A percentile compares a stretch with the other conserved stretches of the same genome.
phyloP scores from a whole-genome alignment of 2,888 invertebrate species.

The Amorpha juglandis region DNA sequence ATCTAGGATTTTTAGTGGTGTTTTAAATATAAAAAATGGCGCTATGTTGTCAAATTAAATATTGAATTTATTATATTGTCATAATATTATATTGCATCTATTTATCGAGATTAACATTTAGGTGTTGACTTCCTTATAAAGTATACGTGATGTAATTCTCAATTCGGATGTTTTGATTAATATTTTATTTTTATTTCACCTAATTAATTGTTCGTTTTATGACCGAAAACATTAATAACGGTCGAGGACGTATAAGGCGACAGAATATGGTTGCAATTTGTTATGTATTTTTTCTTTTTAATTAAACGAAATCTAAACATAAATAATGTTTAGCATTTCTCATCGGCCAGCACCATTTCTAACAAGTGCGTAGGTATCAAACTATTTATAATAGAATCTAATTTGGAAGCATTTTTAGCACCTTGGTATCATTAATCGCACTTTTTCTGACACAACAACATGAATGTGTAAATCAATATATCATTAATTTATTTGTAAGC shows the following conservation, averaged over 20 bases:
- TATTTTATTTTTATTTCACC: conserved; percentile 5
- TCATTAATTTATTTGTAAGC: neutral
- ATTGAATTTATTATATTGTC: neutral
- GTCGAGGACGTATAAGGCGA: conserved; percentile 4
- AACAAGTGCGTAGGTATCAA: conserved; percentile 16
- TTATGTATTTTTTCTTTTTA: conserved; percentile 17
- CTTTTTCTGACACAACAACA: neutral
- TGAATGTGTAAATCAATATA: neutral
- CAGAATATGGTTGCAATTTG: conserved; percentile 8
- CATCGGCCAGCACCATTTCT: conserved; percentile 11
- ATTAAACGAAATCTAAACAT: conserved; percentile 7
- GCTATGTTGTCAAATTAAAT: too few species aligned
- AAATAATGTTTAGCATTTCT: conserved; percentile 10
- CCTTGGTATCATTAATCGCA: neutral
- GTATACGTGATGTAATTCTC: conserved; percentile 5
- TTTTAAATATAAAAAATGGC: too few species aligned
- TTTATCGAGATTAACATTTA: neutral
- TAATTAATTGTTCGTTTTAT: conserved; percentile 11
- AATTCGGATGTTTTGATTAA: neutral
- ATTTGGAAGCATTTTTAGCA: conserved; percentile 20
- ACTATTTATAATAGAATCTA: conserved; percentile 18
- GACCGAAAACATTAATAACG: conserved; percentile 20
- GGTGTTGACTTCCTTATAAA: neutral
- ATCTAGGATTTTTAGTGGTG: too few species aligned
- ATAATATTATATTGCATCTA: too few species aligned